phyloP scores from a whole-genome alignment of 2,797 vertebrate genomes.

The Sebastes alutus region DNA sequence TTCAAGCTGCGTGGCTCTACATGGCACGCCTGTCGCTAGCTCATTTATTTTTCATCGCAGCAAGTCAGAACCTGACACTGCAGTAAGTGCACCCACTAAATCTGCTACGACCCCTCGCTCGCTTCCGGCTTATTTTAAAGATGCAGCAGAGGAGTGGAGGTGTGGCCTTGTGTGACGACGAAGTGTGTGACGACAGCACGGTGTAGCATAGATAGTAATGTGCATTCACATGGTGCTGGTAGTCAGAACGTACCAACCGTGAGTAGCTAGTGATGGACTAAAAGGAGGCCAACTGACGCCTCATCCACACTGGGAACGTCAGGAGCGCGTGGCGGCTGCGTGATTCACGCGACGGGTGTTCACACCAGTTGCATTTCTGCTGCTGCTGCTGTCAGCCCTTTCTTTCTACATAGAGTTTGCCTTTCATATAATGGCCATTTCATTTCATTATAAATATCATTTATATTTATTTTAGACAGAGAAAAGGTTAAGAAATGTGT shows the following conservation, averaged over 20 bases:
- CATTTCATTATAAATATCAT: no score
- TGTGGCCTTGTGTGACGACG: background rate
- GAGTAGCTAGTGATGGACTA: background rate
- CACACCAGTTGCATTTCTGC: no score
- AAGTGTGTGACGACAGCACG: no score
- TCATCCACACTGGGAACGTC: no score
- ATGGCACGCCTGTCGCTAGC: background rate
- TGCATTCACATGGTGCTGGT: background rate
- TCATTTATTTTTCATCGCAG: constrained; percentile 1
- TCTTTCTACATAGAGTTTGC: no score
- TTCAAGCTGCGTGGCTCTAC: constrained; percentile 8
- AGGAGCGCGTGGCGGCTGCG: no score
- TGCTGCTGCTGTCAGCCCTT: no score
- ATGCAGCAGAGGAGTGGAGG: background rate
- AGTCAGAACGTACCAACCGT: background rate
- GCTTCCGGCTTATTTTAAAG: background rate
- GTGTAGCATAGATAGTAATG: background rate
- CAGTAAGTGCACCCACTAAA: background rate
- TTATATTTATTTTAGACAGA: no score
- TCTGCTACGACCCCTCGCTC: background rate
- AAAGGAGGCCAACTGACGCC: background rate
- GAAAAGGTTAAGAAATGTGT: no score
- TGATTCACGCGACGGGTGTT: no score
- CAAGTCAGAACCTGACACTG: background rate
- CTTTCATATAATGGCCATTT: no score